Percentiles rank a stretch among this genome's conserved stretches.
Evolutionary conservation across 2,113 vertebrate species (phyloP).

Genomic region (Octodon degus): DNA sequence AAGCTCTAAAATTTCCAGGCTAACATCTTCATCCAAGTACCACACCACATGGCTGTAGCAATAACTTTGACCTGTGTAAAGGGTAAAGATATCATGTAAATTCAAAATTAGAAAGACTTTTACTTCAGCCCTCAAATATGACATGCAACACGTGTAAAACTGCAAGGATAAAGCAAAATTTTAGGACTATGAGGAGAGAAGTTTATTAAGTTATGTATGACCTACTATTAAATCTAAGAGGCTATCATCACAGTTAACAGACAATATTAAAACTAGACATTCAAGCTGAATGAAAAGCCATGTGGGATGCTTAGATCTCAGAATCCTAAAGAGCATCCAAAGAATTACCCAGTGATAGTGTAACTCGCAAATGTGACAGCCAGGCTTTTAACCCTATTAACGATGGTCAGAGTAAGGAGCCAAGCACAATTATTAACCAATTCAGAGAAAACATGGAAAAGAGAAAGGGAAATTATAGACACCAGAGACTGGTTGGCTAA

Average conservation of each 20-base stretch:
- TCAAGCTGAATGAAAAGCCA: not conserved
- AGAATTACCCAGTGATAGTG: not conserved
- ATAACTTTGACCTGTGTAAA: not conserved
- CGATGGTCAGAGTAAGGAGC: not conserved
- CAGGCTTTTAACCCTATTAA: not conserved
- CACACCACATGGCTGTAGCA: not conserved
- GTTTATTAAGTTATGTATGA: not conserved
- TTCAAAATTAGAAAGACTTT: not conserved
- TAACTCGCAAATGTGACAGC: not conserved
- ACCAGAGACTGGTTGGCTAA: not conserved
- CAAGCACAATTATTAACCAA: not conserved
- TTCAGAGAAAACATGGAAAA: not conserved
- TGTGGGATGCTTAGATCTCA: not conserved
- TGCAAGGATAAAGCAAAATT: not conserved
- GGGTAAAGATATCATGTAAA: not conserved
- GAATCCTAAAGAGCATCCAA: not conserved
- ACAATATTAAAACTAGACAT: not conserved
- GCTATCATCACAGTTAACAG: not conserved
- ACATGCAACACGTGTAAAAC: not conserved
- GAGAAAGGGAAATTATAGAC: not conserved
- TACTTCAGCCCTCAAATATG: not conserved
- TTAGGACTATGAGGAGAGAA: not conserved
- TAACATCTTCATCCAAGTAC: not conserved
- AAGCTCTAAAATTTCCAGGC: not conserved
- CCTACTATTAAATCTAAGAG: not conserved